Evolutionary conservation across 2,113 vertebrate species (phyloP).

Genomic region (Neofelis nebulosa): DNA sequence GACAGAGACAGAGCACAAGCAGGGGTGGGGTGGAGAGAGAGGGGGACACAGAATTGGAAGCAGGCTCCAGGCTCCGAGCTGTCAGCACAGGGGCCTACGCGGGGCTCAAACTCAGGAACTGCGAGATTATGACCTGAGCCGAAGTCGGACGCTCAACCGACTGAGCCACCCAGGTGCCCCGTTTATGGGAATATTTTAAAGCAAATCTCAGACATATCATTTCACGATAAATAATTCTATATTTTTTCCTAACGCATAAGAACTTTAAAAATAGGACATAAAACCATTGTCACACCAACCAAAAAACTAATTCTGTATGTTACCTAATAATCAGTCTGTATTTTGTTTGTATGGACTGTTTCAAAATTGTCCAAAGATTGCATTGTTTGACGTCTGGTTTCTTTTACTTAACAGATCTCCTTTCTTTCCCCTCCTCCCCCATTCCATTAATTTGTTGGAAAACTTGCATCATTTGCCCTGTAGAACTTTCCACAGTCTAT

Average conservation of each 20-base stretch:
- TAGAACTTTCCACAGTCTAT: conserved; percentile 57
- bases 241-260: conserved; percentile 5
- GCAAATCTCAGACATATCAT: conserved; percentile 26
- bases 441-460: conserved; percentile 46
- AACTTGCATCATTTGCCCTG: conserved; percentile 44
- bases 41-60: too few relatives aligned
- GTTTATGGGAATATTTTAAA: conserved; percentile 17
- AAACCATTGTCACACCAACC: background rate
- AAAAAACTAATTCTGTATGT: background rate
- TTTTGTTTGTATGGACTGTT: conserved; percentile 34
- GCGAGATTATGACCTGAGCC: too few relatives aligned
- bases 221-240: conserved; percentile 26
- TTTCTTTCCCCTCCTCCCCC: background rate
- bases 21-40: too few relatives aligned
- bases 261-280: conserved; percentile 33
- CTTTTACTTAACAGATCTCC: background rate
- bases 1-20: too few relatives aligned
- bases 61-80: too few relatives aligned
- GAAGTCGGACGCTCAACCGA: too few relatives aligned
- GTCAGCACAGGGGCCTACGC: too few relatives aligned
- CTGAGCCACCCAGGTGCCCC: too few relatives aligned
- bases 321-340: background rate
- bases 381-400: background rate
- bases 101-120: too few relatives aligned
- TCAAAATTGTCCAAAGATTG: conserved; percentile 19